Conservation (phyloP, 2,113 vertebrate genomes). For the Aythya baeri region DNA sequence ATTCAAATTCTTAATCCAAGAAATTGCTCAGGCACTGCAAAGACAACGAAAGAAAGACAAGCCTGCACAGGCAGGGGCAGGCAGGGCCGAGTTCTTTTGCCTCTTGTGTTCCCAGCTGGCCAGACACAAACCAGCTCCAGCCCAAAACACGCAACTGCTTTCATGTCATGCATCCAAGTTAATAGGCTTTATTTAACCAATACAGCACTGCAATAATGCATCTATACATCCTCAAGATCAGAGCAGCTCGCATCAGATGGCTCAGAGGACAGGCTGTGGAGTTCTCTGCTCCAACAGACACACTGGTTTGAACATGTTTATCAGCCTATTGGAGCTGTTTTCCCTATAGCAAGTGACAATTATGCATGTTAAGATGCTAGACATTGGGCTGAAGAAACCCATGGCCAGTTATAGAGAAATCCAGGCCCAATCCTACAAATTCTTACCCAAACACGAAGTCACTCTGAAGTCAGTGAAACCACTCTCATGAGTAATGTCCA, state of each 20-base stretch:
- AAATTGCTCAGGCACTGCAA: neutral
- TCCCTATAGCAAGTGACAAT: neutral
- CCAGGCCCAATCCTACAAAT: neutral
- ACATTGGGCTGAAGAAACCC: neutral
- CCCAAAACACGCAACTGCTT: neutral
- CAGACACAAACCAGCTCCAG: constrained; percentile 45
- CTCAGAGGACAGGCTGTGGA: neutral
- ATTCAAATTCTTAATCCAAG: constrained; percentile 4
- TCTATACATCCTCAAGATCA: neutral
- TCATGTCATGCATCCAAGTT: constrained; percentile 4
- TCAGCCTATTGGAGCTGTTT: neutral
- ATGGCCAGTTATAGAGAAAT: neutral
- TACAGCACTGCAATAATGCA: neutral
- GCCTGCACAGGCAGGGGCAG: neutral
- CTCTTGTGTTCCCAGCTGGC: neutral
- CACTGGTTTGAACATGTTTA: neutral
- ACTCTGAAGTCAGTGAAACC: neutral
- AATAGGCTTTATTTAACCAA: constrained; percentile 6
- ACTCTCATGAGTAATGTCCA: neutral
- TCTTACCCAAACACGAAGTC: neutral
- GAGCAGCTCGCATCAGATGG: neutral
- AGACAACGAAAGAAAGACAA: constrained; percentile 7
- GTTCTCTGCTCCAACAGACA: neutral
- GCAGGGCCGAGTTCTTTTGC: neutral
- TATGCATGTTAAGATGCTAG: neutral